Base-by-base conservation (phyloP, 2,797 vertebrate species). In the Geranospiza caerulescens region DNA sequence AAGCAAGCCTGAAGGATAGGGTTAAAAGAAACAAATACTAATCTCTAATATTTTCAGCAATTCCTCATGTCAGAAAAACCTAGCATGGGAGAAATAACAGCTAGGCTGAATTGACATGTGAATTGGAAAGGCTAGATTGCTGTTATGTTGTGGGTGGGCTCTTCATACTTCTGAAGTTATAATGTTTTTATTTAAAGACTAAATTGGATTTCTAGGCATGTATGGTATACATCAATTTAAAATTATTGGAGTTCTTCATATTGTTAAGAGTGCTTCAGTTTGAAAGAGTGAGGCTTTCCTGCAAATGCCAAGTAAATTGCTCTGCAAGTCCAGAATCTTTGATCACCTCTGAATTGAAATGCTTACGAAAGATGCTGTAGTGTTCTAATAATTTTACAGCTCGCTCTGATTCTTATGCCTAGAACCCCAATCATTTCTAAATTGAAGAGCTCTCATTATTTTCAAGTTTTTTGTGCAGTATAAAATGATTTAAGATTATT, bases 191-290 rank as follows among this genome's bases (percentile, higher is more conserved):
- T 98, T 98, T 97, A 95, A 95, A 95, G 89, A 90, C 93, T 96
- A 81, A 97, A 96, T 98, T 98, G 89, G 66, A 94, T 98, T 98
- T 98, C 87, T 97, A 87, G 84, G 79, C 91, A 96, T 97, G 88
- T 96, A 90, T 96, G 73, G 85, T 96, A 93, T 81, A 96, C 11
- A 91, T 70, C 93, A 98, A 97, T 98, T 98, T 98, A 93, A 98
- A 98, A 98, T 97, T 98, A 96, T 96, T 98, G 76, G 73, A 97
- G 85, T 97, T 98, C 95, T 98, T 98, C 96, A 78, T 96, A 97
- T 96, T 97, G 97, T 97, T 96, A 98, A 98, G 96, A 95, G 95
- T 96, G 88, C 96, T 98, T 98, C 97, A 98, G 82, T 92, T 92
- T 97, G 96, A 97, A 98, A 98, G 95, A 98, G 95, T 92, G 95